Base-by-base conservation (phyloP, 2,888 invertebrate genomes). In the Uropetala carovei region DNA sequence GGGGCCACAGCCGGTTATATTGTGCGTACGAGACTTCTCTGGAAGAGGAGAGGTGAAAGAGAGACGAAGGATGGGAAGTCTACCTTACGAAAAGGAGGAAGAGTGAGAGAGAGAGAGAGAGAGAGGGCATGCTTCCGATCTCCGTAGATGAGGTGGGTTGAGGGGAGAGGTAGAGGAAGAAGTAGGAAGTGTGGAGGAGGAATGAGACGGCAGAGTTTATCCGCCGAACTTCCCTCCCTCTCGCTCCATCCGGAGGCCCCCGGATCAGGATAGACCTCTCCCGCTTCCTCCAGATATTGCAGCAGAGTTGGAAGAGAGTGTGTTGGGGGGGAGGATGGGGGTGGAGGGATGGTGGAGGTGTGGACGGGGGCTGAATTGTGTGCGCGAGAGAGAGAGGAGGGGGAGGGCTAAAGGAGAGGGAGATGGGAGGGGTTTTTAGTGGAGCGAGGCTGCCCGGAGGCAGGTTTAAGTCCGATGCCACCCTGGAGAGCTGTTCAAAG, bases 401-500 rank as follows among this genome's bases (percentile, higher is more conserved):
- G 56, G 0, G 83, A 22, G 16, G n/a, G n/a, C n/a, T n/a, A n/a
- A 27, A 56, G 43, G 4, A 56, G 83, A 56, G 43, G 83, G 16
- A 2, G 14, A 18, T 43, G 56, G 56, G 30, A 43, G 82, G 82
- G 82, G 82, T 16, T 43, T 64, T 82, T 82, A 82, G 82, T 82
- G 82, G 60, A n/a, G 56, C 43, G 56, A 86, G 60, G 86, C 59
- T 86, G 86, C 86, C 86, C 86, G 86, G 86, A 86, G 86, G 86
- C 86, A 86, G 89, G 89, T 89, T 89, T 89, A 89, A 89, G 89
- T 89, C 89, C 89, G 64, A 89, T 89, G 89, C 89, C 89, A 89
- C 89, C 89, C 89, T 64, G 43, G 89, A 89, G 89, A 68, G 89
- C 89, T 64, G 89, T 89, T 85, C 57, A 56, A 56, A 84, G 84